These are phyloP conservation scores for Thamnophis sirtalis DNA, from an alignment of 2,113 vertebrate species.

Conservation along the genomic window DNA sequence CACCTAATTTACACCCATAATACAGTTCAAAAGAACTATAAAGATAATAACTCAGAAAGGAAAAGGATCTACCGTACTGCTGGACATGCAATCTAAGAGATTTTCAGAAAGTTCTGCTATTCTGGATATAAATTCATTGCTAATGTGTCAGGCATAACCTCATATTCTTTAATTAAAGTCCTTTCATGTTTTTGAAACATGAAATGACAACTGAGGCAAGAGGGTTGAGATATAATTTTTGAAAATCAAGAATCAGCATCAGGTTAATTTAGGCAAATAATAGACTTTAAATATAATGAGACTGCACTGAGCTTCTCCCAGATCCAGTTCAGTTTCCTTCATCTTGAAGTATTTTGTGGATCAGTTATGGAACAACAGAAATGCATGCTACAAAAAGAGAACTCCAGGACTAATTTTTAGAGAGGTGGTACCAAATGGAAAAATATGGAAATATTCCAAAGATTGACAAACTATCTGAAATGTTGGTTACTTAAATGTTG, in stretches of 20 bases:
- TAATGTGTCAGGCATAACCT: neutral
- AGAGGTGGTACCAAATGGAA: neutral
- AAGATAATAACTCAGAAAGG: neutral
- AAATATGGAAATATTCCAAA: neutral
- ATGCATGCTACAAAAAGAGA: neutral
- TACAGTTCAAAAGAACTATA: neutral
- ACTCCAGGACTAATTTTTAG: neutral
- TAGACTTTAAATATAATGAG: neutral
- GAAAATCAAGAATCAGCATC: neutral
- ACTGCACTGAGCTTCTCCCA: neutral
- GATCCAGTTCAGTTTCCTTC: neutral
- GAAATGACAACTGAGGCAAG: neutral
- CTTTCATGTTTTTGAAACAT: neutral
- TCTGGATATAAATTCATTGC: neutral
- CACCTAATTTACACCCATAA: conserved; percentile 13
- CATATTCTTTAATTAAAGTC: neutral
- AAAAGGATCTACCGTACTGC: neutral
- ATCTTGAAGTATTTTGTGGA: neutral
- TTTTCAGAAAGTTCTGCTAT: neutral
- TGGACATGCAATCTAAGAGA: neutral
- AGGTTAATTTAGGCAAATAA: neutral
- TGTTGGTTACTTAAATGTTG: neutral
- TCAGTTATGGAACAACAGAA: neutral
- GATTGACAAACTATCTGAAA: neutral
- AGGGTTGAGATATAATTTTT: neutral